A percentile compares a stretch with the other conserved stretches of the same genome.
These are phyloP conservation scores for Petrocephalus sullivani DNA, from an alignment of 2,797 vertebrate species.

Conservation along the genomic window DNA sequence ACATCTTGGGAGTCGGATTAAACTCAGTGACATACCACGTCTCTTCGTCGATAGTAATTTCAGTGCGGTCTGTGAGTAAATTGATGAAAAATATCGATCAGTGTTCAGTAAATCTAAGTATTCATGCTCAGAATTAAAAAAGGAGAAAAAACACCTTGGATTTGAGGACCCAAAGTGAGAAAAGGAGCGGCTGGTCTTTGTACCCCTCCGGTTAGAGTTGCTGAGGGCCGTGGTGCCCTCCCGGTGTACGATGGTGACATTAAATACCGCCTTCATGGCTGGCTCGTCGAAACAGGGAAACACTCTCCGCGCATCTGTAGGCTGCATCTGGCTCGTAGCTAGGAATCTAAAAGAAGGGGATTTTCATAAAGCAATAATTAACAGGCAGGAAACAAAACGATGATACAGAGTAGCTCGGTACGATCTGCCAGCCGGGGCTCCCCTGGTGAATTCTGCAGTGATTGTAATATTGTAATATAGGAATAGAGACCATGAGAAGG, in stretches of 20 bases:
- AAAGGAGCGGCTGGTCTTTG: background rate
- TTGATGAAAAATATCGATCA: background rate
- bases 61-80: background rate
- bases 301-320: slow-evolving; percentile 54
- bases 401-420: background rate
- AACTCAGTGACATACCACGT: slow-evolving; percentile 51
- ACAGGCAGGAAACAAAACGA: background rate
- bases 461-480: no score
- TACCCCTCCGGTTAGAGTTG: slow-evolving; percentile 38
- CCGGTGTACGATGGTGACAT: slow-evolving; percentile 57
- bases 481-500: background rate
- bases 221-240: slow-evolving; percentile 11
- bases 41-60: slow-evolving; percentile 27
- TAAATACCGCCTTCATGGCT: slow-evolving; percentile 63
- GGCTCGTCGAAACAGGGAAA: slow-evolving; percentile 77
- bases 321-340: slow-evolving; percentile 51
- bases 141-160: background rate
- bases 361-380: background rate
- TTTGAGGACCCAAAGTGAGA: background rate
- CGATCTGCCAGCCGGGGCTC: no score
- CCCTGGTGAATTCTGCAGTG: background rate
- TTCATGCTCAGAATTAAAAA: background rate
- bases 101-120: background rate
- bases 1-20: slow-evolving; percentile 50
- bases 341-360: slow-evolving; percentile 50